phyloP scores from a whole-genome alignment of 2,113 vertebrate species.

The Diadophis punctatus region DNA sequence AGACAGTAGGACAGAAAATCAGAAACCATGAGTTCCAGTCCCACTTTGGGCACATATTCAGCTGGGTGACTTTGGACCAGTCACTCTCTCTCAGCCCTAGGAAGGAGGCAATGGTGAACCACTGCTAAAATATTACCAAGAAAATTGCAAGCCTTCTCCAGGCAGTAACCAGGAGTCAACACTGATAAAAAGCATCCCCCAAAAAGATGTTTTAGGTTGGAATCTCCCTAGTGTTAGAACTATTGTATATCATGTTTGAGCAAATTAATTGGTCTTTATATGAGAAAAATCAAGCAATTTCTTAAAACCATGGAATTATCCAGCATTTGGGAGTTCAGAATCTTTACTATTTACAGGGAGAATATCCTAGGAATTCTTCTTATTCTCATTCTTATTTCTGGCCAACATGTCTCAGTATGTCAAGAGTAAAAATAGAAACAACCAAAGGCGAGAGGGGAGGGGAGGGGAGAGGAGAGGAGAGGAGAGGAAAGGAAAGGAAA shows the following conservation, averaged over 20 bases:
- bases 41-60: neutral
- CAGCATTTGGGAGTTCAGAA: neutral
- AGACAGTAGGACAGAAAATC: neutral
- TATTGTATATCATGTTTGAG: neutral
- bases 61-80: neutral
- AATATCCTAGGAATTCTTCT: neutral
- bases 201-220: too few relatives aligned
- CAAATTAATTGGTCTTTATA: neutral
- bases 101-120: neutral
- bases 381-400: neutral
- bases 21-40: neutral
- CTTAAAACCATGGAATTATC: neutral
- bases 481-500: too few relatives aligned
- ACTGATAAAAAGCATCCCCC: too few relatives aligned
- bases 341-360: neutral
- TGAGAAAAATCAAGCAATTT: neutral
- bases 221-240: neutral
- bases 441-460: neutral
- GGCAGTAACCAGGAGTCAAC: too few relatives aligned
- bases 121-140: neutral
- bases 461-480: too few relatives aligned
- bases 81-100: neutral
- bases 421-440: neutral
- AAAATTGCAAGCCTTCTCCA: neutral
- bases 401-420: fast-evolving